Conservation (phyloP, 2,113 vertebrate genomes). For the Plectropomus leopardus region DNA sequence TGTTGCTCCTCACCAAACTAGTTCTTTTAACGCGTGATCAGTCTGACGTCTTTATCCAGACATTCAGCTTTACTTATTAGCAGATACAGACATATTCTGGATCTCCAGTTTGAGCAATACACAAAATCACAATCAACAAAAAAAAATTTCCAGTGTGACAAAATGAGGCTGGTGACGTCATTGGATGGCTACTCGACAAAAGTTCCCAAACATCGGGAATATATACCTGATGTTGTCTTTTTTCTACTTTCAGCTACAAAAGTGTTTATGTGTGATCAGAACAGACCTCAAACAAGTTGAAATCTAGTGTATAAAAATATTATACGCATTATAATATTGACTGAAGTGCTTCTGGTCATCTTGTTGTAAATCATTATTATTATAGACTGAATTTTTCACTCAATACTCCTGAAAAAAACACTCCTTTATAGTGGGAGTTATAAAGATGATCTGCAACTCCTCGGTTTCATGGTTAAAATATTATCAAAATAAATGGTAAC, state of each 20-base stretch:
- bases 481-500: neutral
- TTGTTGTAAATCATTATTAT: neutral
- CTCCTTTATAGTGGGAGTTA: neutral
- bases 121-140: neutral
- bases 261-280: neutral
- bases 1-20: constrained; percentile 68
- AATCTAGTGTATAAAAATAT: neutral
- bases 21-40: constrained; percentile 62
- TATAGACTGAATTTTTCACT: no score
- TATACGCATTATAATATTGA: neutral
- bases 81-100: neutral
- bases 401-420: neutral
- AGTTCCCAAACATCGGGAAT: neutral
- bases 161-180: neutral
- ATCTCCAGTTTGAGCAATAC: neutral
- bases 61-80: constrained; percentile 25
- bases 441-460: neutral
- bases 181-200: neutral
- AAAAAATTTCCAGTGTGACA: neutral
- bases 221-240: neutral
- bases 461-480: neutral
- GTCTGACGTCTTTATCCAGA: constrained; percentile 25
- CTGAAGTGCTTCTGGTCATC: neutral
- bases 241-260: neutral
- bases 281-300: neutral